Evolutionary conservation across 2,888 invertebrate genomes (phyloP), one percentile per base, ranked within the genome.

Genomic region (Schizotus pectinicornis): DNA sequence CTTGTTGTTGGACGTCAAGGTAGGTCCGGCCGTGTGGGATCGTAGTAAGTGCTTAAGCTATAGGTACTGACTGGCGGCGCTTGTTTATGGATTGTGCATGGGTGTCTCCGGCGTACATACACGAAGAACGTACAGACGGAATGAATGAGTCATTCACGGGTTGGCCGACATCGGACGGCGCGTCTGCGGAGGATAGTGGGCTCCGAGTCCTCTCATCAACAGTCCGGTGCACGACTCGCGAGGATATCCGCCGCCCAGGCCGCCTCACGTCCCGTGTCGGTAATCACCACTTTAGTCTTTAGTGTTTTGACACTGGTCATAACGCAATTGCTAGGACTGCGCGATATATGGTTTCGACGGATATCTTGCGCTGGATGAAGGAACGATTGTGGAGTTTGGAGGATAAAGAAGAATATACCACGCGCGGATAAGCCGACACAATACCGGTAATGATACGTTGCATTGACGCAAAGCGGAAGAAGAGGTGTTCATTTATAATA

Each of bases 221-320:
- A 73, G 71, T 74, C 72, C 64, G 63, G 53, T 63, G 67, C 64
- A 67, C 70, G 67, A 67, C 68, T 67, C 63, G 65, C 68, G 67
- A 74, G 74, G 74, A 74, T 74, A 73, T 74, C 74, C 74, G 73
- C 71, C 70, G 68, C 68, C 66, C 67, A 68, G 30, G 41, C 47
- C 55, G 46, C 50, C 46, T 59, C 22, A 47, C 38, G 48, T 59
- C 59, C 37, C 49, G 49, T 49, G 49, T 34, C 12, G 39, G 13
- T 12, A 39, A 52, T 52, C 52, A 52, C 52, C 52, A 52, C 45
- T 43, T 45, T 31, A 12, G 22, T 22, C 22, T 22, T 22, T 22
- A 22, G 22, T 22, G 22, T 2, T n/a, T 22, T 22, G 22, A 22
- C 22, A 22, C 22, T 22, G 5, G n/a, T 22, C 2, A 22, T 22